Conservation (phyloP, 2,113 vertebrate species). For the Tachysurus vachellii region DNA sequence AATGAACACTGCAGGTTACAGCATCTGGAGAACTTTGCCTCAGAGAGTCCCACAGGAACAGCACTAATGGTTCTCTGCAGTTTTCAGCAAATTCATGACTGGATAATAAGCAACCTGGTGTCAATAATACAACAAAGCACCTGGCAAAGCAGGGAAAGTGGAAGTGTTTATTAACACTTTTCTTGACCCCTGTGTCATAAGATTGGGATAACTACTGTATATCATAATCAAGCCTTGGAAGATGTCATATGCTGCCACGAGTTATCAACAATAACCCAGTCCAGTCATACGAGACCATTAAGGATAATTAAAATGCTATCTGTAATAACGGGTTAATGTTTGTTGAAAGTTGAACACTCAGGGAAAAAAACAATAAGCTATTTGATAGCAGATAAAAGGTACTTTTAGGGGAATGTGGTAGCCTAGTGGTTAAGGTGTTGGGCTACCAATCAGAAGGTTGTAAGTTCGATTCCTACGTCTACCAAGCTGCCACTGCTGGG, state of each 20-base stretch:
- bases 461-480: too few relatives aligned
- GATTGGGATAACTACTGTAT: neutral
- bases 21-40: constrained; percentile 30
- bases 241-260: neutral
- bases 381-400: neutral
- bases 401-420: neutral
- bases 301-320: too few relatives aligned
- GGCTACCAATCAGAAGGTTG: too few relatives aligned
- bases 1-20: constrained; percentile 31
- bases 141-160: neutral
- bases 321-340: too few relatives aligned
- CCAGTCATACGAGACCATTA: neutral
- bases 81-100: constrained; percentile 5
- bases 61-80: neutral
- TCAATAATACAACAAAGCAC: neutral
- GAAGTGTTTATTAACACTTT: neutral
- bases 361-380: neutral
- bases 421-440: too few relatives aligned
- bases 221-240: neutral
- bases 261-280: neutral
- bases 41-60: neutral
- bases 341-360: too few relatives aligned
- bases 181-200: neutral
- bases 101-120: neutral
- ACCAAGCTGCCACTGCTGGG: too few relatives aligned